A percentile compares a stretch with the other conserved stretches of the same genome.
Conservation (phyloP, 1,140 invertebrate species). For the Ooceraea biroi region DNA sequence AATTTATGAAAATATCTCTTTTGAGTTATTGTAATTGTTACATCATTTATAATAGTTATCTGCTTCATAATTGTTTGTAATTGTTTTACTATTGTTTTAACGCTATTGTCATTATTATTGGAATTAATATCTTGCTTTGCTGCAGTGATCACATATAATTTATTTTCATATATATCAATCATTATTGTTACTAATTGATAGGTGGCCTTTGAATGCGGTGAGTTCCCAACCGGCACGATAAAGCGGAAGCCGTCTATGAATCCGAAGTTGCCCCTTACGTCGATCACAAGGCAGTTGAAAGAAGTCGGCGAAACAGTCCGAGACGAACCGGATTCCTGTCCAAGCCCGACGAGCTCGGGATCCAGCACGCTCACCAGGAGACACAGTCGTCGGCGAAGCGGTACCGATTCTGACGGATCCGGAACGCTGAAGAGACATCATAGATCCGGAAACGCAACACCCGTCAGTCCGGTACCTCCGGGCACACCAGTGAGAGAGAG, state of each 20-base stretch:
- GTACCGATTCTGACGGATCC: conserved; percentile 87
- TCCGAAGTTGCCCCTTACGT: conserved; percentile 95
- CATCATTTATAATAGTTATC: no score
- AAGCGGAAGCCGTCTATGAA: conserved; percentile 96
- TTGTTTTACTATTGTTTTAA: no score
- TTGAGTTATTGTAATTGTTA: background rate
- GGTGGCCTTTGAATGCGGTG: conserved; percentile 86
- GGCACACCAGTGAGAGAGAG: conserved; percentile 86
- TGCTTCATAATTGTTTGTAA: no score
- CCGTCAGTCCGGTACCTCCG: conserved; percentile 85
- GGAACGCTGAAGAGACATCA: conserved; percentile 88
- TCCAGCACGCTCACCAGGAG: conserved; percentile 87
- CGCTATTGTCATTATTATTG: no score
- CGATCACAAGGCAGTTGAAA: conserved; percentile 95
- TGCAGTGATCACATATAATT: background rate
- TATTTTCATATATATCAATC: conserved; percentile 18
- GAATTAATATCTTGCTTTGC: no score
- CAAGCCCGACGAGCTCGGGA: conserved; percentile 83
- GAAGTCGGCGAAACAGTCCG: conserved; percentile 91
- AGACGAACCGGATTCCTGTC: conserved; percentile 83
- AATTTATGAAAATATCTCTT: background rate
- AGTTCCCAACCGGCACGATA: conserved; percentile 90
- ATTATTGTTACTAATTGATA: conserved; percentile 66
- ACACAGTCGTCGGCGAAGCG: conserved; percentile 87
- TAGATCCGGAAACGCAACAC: conserved; percentile 86